A percentile compares a stretch with the other conserved stretches of the same genome.
phyloP scores from a whole-genome alignment of 2,113 vertebrate species.

The Silurus glanis region DNA sequence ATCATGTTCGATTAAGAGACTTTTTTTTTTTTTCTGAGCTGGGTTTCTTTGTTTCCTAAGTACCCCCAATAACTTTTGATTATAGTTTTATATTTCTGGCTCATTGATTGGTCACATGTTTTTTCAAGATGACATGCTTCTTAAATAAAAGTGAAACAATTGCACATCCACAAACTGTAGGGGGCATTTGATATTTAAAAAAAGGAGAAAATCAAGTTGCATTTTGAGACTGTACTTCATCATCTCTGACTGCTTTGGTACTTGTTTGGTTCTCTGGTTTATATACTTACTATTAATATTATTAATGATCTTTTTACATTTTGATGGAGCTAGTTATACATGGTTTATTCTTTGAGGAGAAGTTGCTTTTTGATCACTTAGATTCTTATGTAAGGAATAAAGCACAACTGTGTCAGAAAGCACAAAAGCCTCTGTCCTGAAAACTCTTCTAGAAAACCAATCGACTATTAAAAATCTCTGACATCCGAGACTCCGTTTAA shows the following conservation, averaged over 20 bases:
- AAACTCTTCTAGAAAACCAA: neutral
- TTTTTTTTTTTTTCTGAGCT: neutral
- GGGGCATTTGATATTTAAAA: constrained; percentile 25
- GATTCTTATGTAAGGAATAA: neutral
- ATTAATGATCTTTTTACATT: constrained; percentile 40
- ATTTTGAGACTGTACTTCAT: constrained; percentile 19
- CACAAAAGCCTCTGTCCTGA: neutral
- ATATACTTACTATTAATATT: constrained; percentile 37
- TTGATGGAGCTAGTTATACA: constrained; percentile 34
- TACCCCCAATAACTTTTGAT: constrained; percentile 20
- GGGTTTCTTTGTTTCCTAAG: constrained; percentile 9
- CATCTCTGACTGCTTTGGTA: constrained; percentile 1
- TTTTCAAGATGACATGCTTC: constrained; percentile 16
- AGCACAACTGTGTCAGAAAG: neutral
- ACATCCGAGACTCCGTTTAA: neutral
- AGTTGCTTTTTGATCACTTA: neutral
- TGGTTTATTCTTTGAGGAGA: constrained; percentile 30
- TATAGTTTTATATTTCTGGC: constrained; percentile 20
- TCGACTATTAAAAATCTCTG: neutral
- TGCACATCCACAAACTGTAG: constrained; percentile 11
- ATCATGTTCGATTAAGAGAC: neutral
- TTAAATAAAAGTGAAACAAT: constrained; percentile 24
- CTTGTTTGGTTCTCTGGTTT: constrained; percentile 45
- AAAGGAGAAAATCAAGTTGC: constrained; percentile 15
- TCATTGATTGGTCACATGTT: constrained; percentile 32